Evolutionary conservation across 2,888 invertebrate genomes (phyloP).

Genomic region (Hydriomena furcata): DNA sequence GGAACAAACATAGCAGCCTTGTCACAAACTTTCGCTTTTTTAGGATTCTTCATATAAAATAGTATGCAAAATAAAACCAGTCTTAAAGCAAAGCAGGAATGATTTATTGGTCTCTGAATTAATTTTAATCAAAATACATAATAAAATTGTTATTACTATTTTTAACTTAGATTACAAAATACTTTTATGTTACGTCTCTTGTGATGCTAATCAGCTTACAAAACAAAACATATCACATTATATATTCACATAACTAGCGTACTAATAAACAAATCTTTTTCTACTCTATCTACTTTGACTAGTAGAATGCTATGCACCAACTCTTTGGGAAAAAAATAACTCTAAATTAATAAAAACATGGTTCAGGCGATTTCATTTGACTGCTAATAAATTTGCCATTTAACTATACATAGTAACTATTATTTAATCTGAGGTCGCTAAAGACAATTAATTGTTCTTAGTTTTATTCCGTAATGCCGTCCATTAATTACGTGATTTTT

Average conservation of each 20-base stretch:
- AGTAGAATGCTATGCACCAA: conserved; percentile 25
- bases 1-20: too few relatives aligned
- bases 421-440: too few relatives aligned
- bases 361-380: too few relatives aligned
- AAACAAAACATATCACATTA: neutral
- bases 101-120: conserved; percentile 33
- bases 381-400: neutral
- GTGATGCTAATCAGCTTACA: conserved; percentile 6
- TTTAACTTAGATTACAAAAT: neutral
- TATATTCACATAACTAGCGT: conserved; percentile 15
- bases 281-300: conserved; percentile 29
- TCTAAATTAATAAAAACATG: neutral
- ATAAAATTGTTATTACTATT: too few relatives aligned
- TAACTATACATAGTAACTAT: too few relatives aligned
- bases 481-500: too few relatives aligned
- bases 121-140: neutral
- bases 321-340: conserved; percentile 19
- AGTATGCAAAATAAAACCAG: too few relatives aligned
- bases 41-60: too few relatives aligned
- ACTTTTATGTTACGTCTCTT: neutral
- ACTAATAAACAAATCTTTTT: conserved; percentile 15
- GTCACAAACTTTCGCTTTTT: too few relatives aligned
- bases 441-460: too few relatives aligned
- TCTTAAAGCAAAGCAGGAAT: conserved; percentile 29
- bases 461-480: too few relatives aligned